Conservation (phyloP, 37 sponge, comb jelly and placozoan genomes). For the Petrosia ficiformis region DNA sequence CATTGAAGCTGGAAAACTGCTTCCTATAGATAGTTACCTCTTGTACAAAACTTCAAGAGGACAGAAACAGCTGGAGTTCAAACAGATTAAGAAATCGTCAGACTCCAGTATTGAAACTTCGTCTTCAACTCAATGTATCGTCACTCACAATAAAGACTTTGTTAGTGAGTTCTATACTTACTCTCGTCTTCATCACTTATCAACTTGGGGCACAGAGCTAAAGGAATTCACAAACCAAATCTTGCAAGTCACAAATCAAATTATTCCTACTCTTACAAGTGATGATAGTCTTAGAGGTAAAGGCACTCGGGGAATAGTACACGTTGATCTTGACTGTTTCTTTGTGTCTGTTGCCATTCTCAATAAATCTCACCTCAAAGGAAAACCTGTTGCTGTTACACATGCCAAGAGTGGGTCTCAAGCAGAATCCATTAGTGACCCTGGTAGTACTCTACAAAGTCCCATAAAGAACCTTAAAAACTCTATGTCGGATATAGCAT, state of each 20-base stretch:
- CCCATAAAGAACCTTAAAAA: background rate
- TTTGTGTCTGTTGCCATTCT: constrained; percentile 81
- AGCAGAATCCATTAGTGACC: background rate
- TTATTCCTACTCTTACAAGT: constrained; percentile 13
- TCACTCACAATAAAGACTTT: constrained; percentile 6
- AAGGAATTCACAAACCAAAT: constrained; percentile 54
- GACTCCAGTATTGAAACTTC: background rate
- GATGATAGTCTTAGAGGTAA: constrained; percentile 16
- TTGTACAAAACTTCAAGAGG: constrained; percentile 24
- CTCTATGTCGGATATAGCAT: constrained; percentile 85
- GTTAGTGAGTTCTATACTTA: constrained; percentile 81
- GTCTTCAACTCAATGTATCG: background rate
- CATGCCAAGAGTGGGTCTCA: constrained; percentile 50
- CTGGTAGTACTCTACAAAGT: background rate
- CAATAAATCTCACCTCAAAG: constrained; percentile 58
- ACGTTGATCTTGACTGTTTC: constrained; percentile 93
- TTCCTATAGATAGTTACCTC: constrained; percentile 43
- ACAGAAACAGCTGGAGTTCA: constrained; percentile 49
- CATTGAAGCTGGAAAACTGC: constrained; percentile 46
- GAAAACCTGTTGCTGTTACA: constrained; percentile 84
- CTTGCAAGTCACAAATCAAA: constrained; percentile 15
- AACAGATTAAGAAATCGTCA: background rate
- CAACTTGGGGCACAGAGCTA: constrained; percentile 85
- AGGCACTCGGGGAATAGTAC: constrained; percentile 45
- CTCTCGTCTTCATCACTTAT: constrained; percentile 88